These are phyloP conservation scores for Drosophila prolongata DNA, from an alignment of 2,888 invertebrate species.

Conservation along the genomic window DNA sequence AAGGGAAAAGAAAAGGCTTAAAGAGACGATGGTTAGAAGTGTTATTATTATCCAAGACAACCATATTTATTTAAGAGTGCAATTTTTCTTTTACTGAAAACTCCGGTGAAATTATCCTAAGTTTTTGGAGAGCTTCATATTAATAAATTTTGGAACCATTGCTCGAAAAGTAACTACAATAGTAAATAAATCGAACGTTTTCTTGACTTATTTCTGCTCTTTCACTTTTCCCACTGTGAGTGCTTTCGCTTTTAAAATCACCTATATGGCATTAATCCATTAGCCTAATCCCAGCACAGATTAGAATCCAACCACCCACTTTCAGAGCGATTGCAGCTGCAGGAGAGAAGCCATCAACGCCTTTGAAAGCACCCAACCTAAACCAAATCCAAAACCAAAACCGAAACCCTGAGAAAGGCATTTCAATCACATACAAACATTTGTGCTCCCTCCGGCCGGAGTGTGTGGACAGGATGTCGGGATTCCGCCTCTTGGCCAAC, in stretches of 20 bases:
- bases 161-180: no score
- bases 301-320: slow-evolving; percentile 1
- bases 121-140: no score
- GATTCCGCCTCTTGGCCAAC: slow-evolving; percentile 53
- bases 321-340: neutral
- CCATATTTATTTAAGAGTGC: no score
- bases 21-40: no score
- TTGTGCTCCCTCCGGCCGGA: slow-evolving; percentile 3
- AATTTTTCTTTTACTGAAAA: no score
- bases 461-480: slow-evolving; percentile 7
- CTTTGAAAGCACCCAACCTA: slow-evolving; percentile 6
- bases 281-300: slow-evolving; percentile 8
- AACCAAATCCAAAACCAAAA: slow-evolving; percentile 9
- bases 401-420: slow-evolving; percentile 12
- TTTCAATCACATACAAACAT: slow-evolving; percentile 43
- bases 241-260: slow-evolving; percentile 18
- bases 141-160: no score
- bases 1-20: slow-evolving; percentile 1
- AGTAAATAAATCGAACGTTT: neutral
- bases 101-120: no score
- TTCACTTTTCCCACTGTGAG: neutral
- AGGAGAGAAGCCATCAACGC: slow-evolving; percentile 5
- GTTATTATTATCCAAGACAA: no score
- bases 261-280: neutral
- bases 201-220: no score